Conservation (phyloP, 2,113 vertebrate species). For the Sturnus vulgaris region DNA sequence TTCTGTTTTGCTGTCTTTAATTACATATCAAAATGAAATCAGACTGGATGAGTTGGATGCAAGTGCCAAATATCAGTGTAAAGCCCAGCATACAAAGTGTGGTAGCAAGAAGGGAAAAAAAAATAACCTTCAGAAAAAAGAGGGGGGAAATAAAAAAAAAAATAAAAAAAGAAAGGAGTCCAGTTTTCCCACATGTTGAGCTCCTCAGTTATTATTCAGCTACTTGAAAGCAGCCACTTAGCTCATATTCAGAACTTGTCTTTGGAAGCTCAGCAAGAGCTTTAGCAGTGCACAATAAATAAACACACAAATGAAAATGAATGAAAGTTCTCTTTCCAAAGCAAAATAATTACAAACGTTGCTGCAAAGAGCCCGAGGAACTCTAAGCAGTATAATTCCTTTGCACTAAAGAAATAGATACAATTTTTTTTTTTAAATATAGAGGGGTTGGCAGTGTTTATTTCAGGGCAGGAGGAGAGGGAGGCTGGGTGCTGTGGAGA, state of each 20-base stretch:
- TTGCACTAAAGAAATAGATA: not conserved
- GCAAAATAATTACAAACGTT: not conserved
- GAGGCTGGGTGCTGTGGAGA: not conserved
- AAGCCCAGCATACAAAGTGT: not conserved
- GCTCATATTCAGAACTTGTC: not conserved
- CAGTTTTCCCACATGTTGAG: not conserved
- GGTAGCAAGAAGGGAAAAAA: not conserved
- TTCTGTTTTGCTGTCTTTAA: not conserved
- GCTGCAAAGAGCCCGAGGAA: not conserved
- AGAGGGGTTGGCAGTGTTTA: not conserved
- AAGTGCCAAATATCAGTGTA: not conserved
- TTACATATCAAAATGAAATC: not conserved
- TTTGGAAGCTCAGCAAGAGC: not conserved
- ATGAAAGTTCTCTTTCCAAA: not conserved
- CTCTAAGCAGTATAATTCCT: not conserved
- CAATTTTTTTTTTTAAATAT: not conserved
- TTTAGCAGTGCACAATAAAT: not conserved
- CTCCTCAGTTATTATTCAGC: not conserved
- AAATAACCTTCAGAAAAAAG: not conserved
- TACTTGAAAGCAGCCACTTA: not conserved
- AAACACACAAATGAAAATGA: not conserved
- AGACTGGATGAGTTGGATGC: not conserved
- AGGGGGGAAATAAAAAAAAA: fast-evolving
- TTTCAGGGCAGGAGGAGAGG: not conserved
- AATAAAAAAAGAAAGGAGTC: fast-evolving